phyloP scores from a whole-genome alignment of 2,113 vertebrate species.

The Xiphorhynchus elegans region DNA sequence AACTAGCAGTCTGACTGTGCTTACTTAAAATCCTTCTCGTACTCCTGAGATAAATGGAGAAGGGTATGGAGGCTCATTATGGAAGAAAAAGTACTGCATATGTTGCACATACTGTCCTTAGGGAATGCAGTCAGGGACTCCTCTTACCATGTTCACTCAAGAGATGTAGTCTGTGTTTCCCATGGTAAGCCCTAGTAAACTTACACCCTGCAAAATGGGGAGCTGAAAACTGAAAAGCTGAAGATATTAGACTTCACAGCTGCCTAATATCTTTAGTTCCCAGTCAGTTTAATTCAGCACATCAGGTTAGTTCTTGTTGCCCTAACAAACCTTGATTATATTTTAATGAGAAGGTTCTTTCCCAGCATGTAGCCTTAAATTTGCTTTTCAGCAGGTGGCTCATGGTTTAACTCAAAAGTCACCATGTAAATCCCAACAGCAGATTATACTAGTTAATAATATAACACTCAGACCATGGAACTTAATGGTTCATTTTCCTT shows the following conservation, averaged over 20 bases:
- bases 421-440: not conserved
- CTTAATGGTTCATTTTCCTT: slow-evolving; percentile 29
- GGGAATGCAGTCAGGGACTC: not conserved
- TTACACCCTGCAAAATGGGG: not conserved
- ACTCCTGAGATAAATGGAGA: not conserved
- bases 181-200: not conserved
- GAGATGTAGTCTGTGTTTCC: not conserved
- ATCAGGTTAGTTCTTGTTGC: not conserved
- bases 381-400: slow-evolving; percentile 42
- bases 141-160: not conserved
- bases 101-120: not conserved
- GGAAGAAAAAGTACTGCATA: not conserved
- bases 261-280: not conserved
- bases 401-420: not conserved
- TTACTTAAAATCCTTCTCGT: not conserved
- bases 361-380: not conserved
- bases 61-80: not conserved
- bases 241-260: not conserved
- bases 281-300: not conserved
- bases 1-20: not conserved
- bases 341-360: slow-evolving; percentile 36
- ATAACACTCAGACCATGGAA: not conserved
- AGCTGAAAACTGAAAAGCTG: not conserved
- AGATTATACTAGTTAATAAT: slow-evolving; percentile 14
- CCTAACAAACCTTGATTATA: slow-evolving; percentile 24